These are phyloP conservation scores for Perizoma flavofasciatum DNA, from an alignment of 2,888 invertebrate species.

Conservation along the genomic window DNA sequence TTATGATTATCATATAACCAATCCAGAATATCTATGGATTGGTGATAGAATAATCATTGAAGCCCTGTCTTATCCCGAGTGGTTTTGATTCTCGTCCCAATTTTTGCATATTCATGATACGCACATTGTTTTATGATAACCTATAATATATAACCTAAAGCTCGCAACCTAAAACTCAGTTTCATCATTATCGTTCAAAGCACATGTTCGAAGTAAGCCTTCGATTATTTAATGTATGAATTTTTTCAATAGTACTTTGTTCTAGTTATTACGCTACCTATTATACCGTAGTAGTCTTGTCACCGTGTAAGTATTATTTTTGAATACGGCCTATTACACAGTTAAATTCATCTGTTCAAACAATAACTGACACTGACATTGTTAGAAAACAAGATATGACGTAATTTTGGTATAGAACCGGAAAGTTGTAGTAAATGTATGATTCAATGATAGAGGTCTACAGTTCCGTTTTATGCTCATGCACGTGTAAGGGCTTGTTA, in stretches of 20 bases:
- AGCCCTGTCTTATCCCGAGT: no score
- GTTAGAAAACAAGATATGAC: neutral
- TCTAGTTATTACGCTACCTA: neutral
- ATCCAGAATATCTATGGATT: no score
- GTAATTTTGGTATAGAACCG: constrained; percentile 6
- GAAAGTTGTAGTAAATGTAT: constrained; percentile 4
- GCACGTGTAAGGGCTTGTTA: neutral
- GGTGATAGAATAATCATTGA: no score
- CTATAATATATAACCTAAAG: no score
- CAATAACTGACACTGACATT: constrained; percentile 22
- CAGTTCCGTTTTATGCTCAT: constrained; percentile 9
- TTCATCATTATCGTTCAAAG: neutral
- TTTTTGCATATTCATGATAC: no score
- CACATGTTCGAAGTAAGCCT: neutral
- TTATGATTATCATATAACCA: no score
- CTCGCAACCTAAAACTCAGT: constrained; percentile 1
- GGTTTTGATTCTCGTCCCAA: no score
- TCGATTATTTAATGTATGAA: no score
- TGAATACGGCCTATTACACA: constrained; percentile 9
- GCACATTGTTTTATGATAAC: no score
- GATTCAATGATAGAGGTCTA: constrained; percentile 10
- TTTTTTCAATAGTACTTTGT: no score
- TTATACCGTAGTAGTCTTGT: no score
- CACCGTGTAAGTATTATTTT: neutral
- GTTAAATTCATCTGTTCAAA: constrained; percentile 34